A percentile compares a stretch with the other conserved stretches of the same genome.
phyloP scores from a whole-genome alignment of 2,797 vertebrate genomes.

The Kryptolebias ocellatus region DNA sequence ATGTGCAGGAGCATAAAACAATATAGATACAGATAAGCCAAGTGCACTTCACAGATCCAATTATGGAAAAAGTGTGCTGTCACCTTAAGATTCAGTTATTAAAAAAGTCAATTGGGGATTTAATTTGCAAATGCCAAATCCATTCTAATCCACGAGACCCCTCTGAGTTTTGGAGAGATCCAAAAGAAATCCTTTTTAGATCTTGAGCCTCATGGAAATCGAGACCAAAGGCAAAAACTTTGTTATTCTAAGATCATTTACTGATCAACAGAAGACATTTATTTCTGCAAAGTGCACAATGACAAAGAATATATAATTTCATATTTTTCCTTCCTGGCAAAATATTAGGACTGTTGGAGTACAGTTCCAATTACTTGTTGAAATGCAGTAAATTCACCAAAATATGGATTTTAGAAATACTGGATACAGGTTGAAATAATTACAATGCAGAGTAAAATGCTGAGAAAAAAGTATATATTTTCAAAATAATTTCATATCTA shows the following conservation, averaged over 20 bases:
- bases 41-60: constrained; percentile 45
- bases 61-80: constrained; percentile 39
- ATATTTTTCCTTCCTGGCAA: too few relatives aligned
- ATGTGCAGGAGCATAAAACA: constrained; percentile 49
- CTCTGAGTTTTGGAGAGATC: too few relatives aligned
- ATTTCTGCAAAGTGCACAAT: not conserved
- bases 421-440: not conserved
- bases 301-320: not conserved
- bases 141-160: too few relatives aligned
- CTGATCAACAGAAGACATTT: too few relatives aligned
- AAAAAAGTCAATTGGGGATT: constrained; percentile 38
- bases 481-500: not conserved
- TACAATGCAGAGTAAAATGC: not conserved
- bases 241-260: too few relatives aligned
- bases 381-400: not conserved
- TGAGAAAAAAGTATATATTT: too few relatives aligned
- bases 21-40: constrained; percentile 47
- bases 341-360: too few relatives aligned
- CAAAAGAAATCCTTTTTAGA: too few relatives aligned
- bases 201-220: too few relatives aligned
- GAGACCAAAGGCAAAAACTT: too few relatives aligned
- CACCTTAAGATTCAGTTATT: constrained; percentile 28
- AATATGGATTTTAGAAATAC: not conserved
- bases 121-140: too few relatives aligned
- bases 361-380: not conserved